Base-by-base conservation (phyloP, 2,113 vertebrate species). In the Nothoprocta perdicaria region DNA sequence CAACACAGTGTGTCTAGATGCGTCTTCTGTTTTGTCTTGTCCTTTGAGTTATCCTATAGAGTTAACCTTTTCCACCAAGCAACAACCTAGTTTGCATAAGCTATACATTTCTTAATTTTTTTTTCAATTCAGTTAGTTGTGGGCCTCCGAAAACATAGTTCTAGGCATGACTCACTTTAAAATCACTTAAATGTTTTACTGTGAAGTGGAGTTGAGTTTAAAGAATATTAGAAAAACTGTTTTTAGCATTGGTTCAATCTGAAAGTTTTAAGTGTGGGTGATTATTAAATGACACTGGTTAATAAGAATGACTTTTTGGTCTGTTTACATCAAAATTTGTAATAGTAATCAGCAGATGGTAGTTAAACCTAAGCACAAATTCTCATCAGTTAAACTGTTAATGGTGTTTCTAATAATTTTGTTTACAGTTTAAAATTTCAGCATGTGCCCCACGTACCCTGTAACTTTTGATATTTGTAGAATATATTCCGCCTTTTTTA, bases 1-100 rank as follows among this genome's bases (percentile, higher is more conserved):
- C 38, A 46, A 53, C 41, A 62, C 18, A 50, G 35, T 23, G 4
- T 67, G 15, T 31, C 43, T 26, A 72, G 63, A 46, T 33, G 38
- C 83, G 73, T 75, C 58, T 84, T 76, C 40, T 80, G 46, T 80
- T 91, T 91, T 93, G 88, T 76, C 17, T 84, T 31, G 80, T 72
- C 66, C 15, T 77, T n/a, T 41, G 87, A 82, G 35, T 88, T 88
- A 24, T 62, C 88, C 15, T 3, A 1, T 26, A 17, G 53, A 57
- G 27, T 57, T 31, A 50, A 45, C 86, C 58, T 81, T 80, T 86
- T 81, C 31, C 63, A 4, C 77, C 21, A 93, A 48, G 11, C 1
- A 0, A 72, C 83, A 68, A 68, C 10, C 38, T 55, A 57, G 60
- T 46, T 43, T 83, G 6, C 69, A 31, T 65, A 26, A 95, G 91